phyloP scores from a whole-genome alignment of 2,888 invertebrate genomes.

The Syrphus vitripennis region DNA sequence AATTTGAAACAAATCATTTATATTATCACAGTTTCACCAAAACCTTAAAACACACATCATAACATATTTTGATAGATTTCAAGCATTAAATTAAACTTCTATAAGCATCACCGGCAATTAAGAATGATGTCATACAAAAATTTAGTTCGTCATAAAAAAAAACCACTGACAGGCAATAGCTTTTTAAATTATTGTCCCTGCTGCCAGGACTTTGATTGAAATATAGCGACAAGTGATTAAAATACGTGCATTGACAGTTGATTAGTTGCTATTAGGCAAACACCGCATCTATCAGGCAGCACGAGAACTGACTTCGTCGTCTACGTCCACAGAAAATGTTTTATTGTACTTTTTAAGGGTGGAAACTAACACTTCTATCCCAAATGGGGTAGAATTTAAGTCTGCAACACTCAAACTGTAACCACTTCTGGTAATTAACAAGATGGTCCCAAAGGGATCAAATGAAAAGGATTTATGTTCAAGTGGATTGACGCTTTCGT shows the following conservation, averaged over 20 bases:
- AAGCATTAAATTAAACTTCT: constrained; percentile 50
- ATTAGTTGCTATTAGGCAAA: constrained; percentile 74
- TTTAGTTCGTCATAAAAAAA: neutral
- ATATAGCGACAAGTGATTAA: constrained; percentile 74
- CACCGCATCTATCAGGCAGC: constrained; percentile 52
- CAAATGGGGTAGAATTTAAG: constrained; percentile 33
- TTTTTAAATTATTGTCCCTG: constrained; percentile 32
- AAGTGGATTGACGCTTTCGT: constrained; percentile 66
- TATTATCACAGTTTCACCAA: neutral
- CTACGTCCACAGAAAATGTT: constrained; percentile 49
- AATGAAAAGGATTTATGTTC: constrained; percentile 71
- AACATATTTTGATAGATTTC: constrained; percentile 32
- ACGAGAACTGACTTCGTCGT: constrained; percentile 26
- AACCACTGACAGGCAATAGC: constrained; percentile 11
- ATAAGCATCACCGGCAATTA: constrained; percentile 46
- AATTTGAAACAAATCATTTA: neutral
- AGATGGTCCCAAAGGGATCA: constrained; percentile 75
- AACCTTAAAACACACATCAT: constrained; percentile 27
- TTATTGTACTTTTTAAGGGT: constrained; percentile 17
- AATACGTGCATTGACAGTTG: constrained; percentile 74
- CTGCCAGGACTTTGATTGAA: constrained; percentile 71
- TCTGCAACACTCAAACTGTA: constrained; percentile 56
- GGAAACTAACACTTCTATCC: neutral
- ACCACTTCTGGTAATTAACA: constrained; percentile 76
- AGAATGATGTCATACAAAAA: constrained; percentile 20